These are phyloP conservation scores for Cryptosula pallasiana DNA, from an alignment of 2,888 invertebrate genomes.

Conservation along the genomic window DNA sequence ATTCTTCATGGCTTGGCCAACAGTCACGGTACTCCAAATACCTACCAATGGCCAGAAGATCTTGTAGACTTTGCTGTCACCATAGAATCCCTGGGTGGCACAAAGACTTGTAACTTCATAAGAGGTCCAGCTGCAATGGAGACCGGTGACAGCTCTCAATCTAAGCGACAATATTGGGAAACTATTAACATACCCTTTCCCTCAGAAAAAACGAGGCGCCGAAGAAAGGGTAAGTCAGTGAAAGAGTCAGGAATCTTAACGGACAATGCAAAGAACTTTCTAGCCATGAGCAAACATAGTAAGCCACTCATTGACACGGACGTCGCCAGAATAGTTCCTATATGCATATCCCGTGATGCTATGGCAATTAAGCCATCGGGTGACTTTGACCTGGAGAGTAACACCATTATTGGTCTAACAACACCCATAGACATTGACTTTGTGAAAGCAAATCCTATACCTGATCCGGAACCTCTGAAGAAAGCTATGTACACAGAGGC, in stretches of 20 bases:
- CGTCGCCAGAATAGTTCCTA: not conserved
- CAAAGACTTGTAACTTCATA: not conserved
- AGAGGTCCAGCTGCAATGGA: not conserved
- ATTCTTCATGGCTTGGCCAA: not conserved
- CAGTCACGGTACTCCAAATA: not conserved
- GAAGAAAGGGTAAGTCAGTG: not conserved
- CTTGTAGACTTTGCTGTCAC: not conserved
- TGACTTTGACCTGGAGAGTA: too few species aligned
- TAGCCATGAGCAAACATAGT: not conserved
- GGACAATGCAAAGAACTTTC: not conserved
- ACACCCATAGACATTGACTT: not conserved
- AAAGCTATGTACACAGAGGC: not conserved
- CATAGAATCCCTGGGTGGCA: not conserved
- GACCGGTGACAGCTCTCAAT: too few species aligned
- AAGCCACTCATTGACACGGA: not conserved
- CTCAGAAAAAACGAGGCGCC: not conserved
- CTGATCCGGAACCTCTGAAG: not conserved
- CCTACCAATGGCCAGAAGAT: not conserved
- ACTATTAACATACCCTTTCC: not conserved
- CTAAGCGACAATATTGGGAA: not conserved
- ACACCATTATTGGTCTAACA: not conserved
- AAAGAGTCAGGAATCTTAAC: not conserved
- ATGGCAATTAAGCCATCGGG: not conserved
- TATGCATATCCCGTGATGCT: not conserved
- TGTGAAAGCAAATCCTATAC: not conserved